Base-by-base conservation (phyloP, 2,888 invertebrate species). In the Tenthredo scrophulariae region DNA sequence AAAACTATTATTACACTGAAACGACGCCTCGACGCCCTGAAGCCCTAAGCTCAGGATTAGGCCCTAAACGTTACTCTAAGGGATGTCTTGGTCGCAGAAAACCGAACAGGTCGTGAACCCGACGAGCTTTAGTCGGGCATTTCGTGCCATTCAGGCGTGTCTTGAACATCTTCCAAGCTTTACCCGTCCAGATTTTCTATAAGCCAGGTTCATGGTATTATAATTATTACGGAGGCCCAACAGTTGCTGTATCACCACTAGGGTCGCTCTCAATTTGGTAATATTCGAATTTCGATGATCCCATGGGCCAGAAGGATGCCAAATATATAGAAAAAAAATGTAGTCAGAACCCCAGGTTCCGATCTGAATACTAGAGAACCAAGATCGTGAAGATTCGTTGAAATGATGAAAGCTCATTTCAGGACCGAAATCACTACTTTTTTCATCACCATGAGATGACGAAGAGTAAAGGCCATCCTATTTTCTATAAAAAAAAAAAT, bases 141-240 rank as follows among this genome's bases (percentile, higher is more conserved):
- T 72, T 18, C 43, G 22, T 33, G 33, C 33, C 18, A 33, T 67
- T 67, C 67, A 67, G 5, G 33, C 67, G 67, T 67, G 67, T 67
- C 67, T 67, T 67, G 67, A 67, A 67, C 67, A 67, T 67, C 67
- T 67, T 33, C 29, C 33, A 67, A 67, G 67, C 67, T 33, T 67
- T 33, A 33, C 6, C 18, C 67, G 43, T 0, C 43, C 40, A 40
- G 74, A 26, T 40, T 43, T 74, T 0, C 40, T 26, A n/a, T 40
- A 74, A 40, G 74, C 74, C 74, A 74, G 37, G 72, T 74, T 74
- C 43, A 43, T 40, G 74, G 43, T 74, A 26, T 74, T 74, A 74
- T 74, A 74, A 40, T 43, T 43, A 74, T 43, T 40, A 43, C 18
- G 26, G 43, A 7, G 74, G 74, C 26, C 43, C 10, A 22, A 22